Evolutionary conservation across 2,888 invertebrate genomes (phyloP), one percentile per base, ranked within the genome.

Genomic region (Ischnura elegans): DNA sequence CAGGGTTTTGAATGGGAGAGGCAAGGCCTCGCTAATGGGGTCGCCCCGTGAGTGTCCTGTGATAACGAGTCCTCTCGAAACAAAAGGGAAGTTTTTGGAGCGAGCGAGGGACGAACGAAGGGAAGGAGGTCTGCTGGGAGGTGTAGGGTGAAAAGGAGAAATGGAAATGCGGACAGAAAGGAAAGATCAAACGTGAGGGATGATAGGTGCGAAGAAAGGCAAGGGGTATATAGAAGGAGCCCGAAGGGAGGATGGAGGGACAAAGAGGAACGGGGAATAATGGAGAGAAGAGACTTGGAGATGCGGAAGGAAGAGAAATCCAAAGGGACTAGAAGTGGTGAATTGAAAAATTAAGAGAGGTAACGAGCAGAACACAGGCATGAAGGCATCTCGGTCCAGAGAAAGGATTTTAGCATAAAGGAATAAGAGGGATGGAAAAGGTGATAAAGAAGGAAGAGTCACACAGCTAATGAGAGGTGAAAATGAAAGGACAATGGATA

Each of bases 51-150:
- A 61, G 90, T 55, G 55, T 90, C 90, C 90, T 66, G 61, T 90
- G 90, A 90, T 90, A 90, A 90, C 90, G 90, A 90, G 90, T 61
- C 90, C 90, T 90, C 90, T 90, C 90, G 61, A 61, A 61, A 90
- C 90, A 90, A 90, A 90, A 76, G 76, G 76, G 43, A 36, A 90
- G 90, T 90, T 90, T 90, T 66, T 25, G 90, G 42, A 55, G 42
- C 42, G 61, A 90, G 43, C 25, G n/a, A 25, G 86, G 86, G 42
- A 45, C n/a, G 47, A 29, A 47, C 43, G 21, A 46, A 46, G 13
- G 36, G 43, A 0, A 6, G 85, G 86, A 45, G 43, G 43, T 4
- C 25, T 42, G 19, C 25, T 45, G n/a, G 2, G 46, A 0, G 46
- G 45, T 10, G 86, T 42, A 19, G 85, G 43, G 36, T 42, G 42